Conservation (phyloP, 2,797 vertebrate genomes). For the Malacoctenus gilli region DNA sequence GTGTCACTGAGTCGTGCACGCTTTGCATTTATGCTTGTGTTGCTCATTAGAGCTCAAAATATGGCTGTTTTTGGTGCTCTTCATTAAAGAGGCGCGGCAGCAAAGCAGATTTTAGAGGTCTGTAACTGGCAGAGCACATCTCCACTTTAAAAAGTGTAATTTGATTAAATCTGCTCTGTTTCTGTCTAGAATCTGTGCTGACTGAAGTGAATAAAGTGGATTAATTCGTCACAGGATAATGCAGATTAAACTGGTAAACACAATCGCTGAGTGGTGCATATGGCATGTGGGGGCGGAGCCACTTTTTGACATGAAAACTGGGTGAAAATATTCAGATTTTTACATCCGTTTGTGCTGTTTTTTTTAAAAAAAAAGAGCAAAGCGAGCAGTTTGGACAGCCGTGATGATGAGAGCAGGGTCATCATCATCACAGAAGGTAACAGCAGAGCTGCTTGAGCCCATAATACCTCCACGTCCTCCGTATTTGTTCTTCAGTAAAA, state of each 20-base stretch:
- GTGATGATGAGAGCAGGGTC: constrained; percentile 2
- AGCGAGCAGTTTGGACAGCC: constrained; percentile 15
- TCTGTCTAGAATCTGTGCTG: constrained; percentile 72
- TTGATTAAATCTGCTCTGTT: constrained; percentile 80
- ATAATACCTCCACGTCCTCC: constrained; percentile 23
- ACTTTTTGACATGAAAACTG: constrained; percentile 27
- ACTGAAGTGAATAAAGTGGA: constrained; percentile 79
- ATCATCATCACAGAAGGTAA: constrained; percentile 17
- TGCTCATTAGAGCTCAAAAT: constrained; percentile 36
- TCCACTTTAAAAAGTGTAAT: constrained; percentile 69
- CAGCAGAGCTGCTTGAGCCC: constrained; percentile 1
- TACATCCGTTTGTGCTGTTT: constrained; percentile 20
- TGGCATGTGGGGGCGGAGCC: constrained; percentile 46
- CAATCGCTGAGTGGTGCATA: constrained; percentile 72
- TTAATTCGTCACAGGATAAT: constrained; percentile 78
- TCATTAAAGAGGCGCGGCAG: constrained; percentile 41
- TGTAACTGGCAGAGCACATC: constrained; percentile 57
- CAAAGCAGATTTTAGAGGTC: constrained; percentile 60
- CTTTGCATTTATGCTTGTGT: constrained; percentile 31
- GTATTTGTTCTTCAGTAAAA: no score
- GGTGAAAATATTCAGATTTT: constrained; percentile 40
- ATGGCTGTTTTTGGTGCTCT: constrained; percentile 35
- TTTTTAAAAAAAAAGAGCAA: no score
- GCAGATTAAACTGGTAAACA: constrained; percentile 78
- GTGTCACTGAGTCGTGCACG: constrained; percentile 26